Percentiles rank a stretch among this genome's conserved stretches.
These are phyloP conservation scores for Xylota sylvarum DNA, from an alignment of 2,888 invertebrate genomes.

Conservation along the genomic window DNA sequence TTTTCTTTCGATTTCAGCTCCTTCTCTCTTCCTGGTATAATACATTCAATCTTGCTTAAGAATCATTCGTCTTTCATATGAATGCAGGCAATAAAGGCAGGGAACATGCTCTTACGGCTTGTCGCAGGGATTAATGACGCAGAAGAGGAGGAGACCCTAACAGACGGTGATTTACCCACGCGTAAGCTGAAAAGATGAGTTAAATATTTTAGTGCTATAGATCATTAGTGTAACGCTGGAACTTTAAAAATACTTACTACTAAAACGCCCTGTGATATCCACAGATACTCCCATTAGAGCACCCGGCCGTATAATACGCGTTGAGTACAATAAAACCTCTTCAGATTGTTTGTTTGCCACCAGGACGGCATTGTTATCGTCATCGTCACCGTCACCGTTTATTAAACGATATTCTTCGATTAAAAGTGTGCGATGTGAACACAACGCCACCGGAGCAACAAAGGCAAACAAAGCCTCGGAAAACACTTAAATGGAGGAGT, in stretches of 20 bases:
- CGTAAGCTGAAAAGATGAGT: constrained; percentile 49
- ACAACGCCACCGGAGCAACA: constrained; percentile 57
- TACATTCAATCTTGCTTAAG: constrained; percentile 72
- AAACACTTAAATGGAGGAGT: constrained; percentile 56
- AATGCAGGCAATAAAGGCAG: constrained; percentile 50
- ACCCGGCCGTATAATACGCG: constrained; percentile 21
- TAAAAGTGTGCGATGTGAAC: constrained; percentile 54
- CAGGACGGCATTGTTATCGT: constrained; percentile 52
- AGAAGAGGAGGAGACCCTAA: constrained; percentile 54
- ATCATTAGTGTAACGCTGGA: constrained; percentile 16
- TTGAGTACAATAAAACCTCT: constrained; percentile 55
- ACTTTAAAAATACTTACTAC: neutral
- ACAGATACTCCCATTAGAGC: constrained; percentile 29
- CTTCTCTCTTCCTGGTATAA: constrained; percentile 28
- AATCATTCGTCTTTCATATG: constrained; percentile 72
- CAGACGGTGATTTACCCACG: constrained; percentile 76
- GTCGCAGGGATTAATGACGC: constrained; percentile 73
- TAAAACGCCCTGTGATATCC: neutral
- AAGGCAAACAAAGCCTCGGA: constrained; percentile 70
- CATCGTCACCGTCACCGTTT: constrained; percentile 68
- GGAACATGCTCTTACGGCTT: constrained; percentile 59
- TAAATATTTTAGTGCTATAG: constrained; percentile 55
- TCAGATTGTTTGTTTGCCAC: constrained; percentile 69
- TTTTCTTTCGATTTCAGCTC: constrained; percentile 66
- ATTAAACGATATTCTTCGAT: constrained; percentile 70